phyloP scores from a whole-genome alignment of 2,888 invertebrate species.

The Germaria angustata region DNA sequence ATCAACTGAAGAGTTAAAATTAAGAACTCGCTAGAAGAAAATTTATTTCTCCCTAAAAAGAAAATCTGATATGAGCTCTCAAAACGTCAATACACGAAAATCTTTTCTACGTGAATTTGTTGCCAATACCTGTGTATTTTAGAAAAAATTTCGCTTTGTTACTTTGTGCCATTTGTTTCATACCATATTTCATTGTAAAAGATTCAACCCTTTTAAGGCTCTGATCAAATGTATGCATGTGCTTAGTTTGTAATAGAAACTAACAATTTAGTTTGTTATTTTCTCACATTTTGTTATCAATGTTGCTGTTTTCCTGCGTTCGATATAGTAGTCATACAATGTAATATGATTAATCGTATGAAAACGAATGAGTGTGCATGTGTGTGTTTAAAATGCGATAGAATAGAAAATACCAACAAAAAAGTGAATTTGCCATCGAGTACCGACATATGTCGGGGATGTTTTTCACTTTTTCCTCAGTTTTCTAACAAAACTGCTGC shows the following conservation, averaged over 20 bases:
- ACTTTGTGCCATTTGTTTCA: no score
- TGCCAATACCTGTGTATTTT: no score
- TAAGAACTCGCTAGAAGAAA: no score
- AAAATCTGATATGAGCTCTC: no score
- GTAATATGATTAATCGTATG: slow-evolving; percentile 29
- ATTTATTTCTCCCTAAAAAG: no score
- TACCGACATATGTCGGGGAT: slow-evolving; percentile 58
- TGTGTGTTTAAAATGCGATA: not conserved
- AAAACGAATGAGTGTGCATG: not conserved
- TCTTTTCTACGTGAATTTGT: no score
- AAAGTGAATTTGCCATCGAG: slow-evolving; percentile 46
- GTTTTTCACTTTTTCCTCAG: slow-evolving; percentile 24
- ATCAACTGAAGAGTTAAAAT: no score
- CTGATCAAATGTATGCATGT: not conserved
- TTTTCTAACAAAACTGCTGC: not conserved
- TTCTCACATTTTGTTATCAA: slow-evolving; percentile 41
- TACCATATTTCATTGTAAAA: no score
- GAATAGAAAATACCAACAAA: slow-evolving; percentile 6
- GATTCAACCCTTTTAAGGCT: not conserved
- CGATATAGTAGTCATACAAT: not conserved
- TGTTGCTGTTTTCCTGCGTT: slow-evolving; percentile 8
- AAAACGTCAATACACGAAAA: no score
- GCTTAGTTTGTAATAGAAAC: slow-evolving; percentile 1
- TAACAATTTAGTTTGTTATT: slow-evolving; percentile 43
- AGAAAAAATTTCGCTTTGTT: no score